These are phyloP conservation scores for Xiphophorus birchmanni DNA, from an alignment of 2,797 vertebrate species.

Conservation along the genomic window DNA sequence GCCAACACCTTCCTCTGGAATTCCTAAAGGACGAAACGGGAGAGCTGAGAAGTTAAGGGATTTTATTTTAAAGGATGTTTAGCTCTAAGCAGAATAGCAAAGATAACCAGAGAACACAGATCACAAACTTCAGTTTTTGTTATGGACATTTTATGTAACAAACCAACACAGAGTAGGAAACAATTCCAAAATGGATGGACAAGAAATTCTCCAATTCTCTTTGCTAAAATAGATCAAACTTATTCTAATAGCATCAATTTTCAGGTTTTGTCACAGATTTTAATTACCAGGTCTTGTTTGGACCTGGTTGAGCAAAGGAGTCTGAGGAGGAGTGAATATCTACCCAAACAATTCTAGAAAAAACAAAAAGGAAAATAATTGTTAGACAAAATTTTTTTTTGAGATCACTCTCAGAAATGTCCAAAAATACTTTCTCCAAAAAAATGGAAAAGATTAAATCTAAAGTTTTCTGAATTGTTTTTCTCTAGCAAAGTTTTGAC, in stretches of 20 bases:
- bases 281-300: not conserved
- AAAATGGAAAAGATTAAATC: too few species aligned
- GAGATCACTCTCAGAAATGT: too few species aligned
- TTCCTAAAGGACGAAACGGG: slow-evolving; percentile 53
- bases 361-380: too few species aligned
- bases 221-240: not conserved
- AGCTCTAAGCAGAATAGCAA: not conserved
- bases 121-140: not conserved
- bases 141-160: not conserved
- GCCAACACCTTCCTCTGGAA: slow-evolving; percentile 76
- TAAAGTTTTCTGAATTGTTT: too few species aligned
- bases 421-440: too few species aligned
- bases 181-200: not conserved
- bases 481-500: too few species aligned
- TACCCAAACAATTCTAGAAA: too few species aligned
- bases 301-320: too few species aligned
- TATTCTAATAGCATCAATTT: not conserved
- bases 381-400: too few species aligned
- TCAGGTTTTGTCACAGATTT: not conserved
- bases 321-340: too few species aligned
- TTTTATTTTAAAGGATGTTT: not conserved
- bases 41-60: not conserved
- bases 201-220: not conserved
- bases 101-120: not conserved
- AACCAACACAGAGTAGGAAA: not conserved